A percentile compares a stretch with the other conserved stretches of the same genome.
Evolutionary conservation across 2,113 vertebrate species (phyloP).

Genomic region (Gobio gobio): DNA sequence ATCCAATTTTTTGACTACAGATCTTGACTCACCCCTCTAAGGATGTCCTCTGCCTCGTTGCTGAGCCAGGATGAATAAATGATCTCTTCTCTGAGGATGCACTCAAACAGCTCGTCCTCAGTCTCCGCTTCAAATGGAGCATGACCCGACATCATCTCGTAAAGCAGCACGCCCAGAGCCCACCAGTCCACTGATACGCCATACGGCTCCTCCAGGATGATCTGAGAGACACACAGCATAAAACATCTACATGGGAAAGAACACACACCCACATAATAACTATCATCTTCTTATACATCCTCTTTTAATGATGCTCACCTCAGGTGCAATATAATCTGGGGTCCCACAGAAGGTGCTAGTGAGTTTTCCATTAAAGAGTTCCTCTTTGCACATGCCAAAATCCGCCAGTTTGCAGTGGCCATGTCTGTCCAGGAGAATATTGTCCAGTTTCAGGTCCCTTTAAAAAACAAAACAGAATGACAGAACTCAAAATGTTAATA

Average conservation of each 20-base stretch:
- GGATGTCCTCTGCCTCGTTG: constrained; percentile 86
- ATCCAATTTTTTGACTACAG: not conserved
- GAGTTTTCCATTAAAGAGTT: constrained; percentile 82
- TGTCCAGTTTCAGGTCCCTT: constrained; percentile 97
- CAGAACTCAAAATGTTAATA: not conserved
- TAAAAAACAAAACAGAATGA: constrained; percentile 28
- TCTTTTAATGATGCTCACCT: constrained; percentile 76
- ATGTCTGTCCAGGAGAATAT: constrained; percentile 91
- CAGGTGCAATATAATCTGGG: constrained; percentile 96
- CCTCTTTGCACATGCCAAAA: constrained; percentile 99
- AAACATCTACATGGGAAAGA: constrained; percentile 1
- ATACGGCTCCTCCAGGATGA: constrained; percentile 93
- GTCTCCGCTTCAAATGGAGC: constrained; percentile 97
- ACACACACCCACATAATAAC: not conserved
- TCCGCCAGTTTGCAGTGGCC: constrained; percentile 99
- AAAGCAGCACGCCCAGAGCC: constrained; percentile 95
- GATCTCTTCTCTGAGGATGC: constrained; percentile 92
- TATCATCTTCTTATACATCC: not conserved
- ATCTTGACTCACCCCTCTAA: constrained; percentile 88
- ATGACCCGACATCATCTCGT: constrained; percentile 95
- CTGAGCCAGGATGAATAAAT: constrained; percentile 94
- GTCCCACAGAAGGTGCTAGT: constrained; percentile 96
- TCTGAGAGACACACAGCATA: constrained; percentile 72
- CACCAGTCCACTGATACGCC: constrained; percentile 96
- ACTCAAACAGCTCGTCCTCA: constrained; percentile 96